phyloP scores from a whole-genome alignment of 35 echinoderm and acorn worm species.

The Apostichopus californicus region DNA sequence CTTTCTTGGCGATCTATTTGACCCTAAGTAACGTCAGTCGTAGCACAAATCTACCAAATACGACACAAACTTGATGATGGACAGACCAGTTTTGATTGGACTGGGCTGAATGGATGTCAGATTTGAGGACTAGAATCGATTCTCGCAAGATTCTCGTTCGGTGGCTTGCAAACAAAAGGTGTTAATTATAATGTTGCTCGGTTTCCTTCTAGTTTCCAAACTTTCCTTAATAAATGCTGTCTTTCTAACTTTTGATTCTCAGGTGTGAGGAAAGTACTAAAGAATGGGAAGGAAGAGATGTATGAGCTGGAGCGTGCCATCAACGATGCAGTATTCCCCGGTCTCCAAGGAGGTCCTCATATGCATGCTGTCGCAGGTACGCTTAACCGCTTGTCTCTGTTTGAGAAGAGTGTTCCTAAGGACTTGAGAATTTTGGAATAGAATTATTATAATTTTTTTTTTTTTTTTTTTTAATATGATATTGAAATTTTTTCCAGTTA shows the following conservation, averaged over 20 bases:
- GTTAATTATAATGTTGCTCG: too few species aligned
- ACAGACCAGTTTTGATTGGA: too few species aligned
- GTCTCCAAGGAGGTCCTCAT: constrained; percentile 90
- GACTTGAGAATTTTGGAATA: not conserved
- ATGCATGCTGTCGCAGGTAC: constrained; percentile 90
- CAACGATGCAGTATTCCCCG: constrained; percentile 92
- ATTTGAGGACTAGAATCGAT: too few species aligned
- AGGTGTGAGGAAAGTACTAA: constrained; percentile 79
- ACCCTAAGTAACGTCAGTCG: too few species aligned
- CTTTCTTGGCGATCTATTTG: too few species aligned
- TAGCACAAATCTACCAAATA: too few species aligned
- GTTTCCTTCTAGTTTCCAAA: not conserved
- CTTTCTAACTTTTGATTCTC: not conserved
- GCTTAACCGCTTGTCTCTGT: not conserved
- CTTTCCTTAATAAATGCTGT: not conserved
- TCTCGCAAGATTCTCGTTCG: too few species aligned
- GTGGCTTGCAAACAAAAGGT: too few species aligned
- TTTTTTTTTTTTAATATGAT: too few species aligned
- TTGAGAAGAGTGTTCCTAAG: not conserved
- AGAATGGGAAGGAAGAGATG: constrained; percentile 87
- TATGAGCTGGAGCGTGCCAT: constrained; percentile 85
- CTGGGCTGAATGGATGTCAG: too few species aligned
- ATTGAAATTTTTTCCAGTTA: not conserved
- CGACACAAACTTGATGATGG: too few species aligned
- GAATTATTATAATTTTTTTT: too few species aligned